phyloP scores from a whole-genome alignment of 2,797 vertebrate genomes.

The Nasua narica region DNA sequence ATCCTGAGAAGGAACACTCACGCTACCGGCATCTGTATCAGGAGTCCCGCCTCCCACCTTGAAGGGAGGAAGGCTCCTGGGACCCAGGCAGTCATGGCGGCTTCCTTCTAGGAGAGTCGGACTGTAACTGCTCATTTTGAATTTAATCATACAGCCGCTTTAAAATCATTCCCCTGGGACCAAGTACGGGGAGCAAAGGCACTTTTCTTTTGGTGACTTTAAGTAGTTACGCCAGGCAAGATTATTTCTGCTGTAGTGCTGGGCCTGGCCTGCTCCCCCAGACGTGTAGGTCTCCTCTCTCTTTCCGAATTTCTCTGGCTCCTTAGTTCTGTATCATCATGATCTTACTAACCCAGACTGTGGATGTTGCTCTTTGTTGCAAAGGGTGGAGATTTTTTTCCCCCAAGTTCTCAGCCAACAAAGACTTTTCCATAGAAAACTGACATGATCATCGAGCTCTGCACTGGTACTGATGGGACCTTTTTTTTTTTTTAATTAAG shows the following conservation, averaged over 20 bases:
- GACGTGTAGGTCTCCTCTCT: neutral
- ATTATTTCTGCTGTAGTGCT: neutral
- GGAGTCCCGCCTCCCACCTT: neutral
- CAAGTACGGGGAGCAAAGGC: neutral
- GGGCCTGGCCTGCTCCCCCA: no score
- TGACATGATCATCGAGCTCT: neutral
- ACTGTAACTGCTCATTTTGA: neutral
- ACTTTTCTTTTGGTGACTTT: neutral
- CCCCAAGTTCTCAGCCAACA: neutral
- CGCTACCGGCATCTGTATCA: neutral
- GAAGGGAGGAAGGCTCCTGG: neutral
- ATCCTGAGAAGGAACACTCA: neutral
- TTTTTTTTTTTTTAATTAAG: neutral
- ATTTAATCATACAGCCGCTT: neutral
- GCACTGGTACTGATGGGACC: neutral
- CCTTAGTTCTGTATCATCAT: neutral
- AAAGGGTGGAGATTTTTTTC: neutral
- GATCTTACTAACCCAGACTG: neutral
- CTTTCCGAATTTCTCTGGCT: neutral
- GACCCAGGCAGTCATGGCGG: no score
- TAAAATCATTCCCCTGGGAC: neutral
- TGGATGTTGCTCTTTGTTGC: neutral
- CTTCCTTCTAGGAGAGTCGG: neutral
- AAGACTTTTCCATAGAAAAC: neutral
- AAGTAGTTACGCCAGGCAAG: neutral